Evolutionary conservation across 2,113 vertebrate species (phyloP).

Genomic region (Sinocyclocheilus grahami): DNA sequence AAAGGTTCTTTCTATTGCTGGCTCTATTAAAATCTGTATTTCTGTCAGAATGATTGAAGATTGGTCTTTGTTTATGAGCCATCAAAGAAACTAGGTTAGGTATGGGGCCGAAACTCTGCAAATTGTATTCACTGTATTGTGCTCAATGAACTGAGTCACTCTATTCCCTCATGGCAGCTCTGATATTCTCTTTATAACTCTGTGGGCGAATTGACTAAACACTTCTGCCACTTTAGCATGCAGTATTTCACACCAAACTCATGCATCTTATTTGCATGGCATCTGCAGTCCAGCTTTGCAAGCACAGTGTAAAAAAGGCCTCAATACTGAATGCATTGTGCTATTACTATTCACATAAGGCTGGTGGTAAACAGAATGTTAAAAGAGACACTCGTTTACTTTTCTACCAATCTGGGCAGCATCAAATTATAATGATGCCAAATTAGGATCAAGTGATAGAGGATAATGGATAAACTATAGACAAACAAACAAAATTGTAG

Average conservation of each 20-base stretch:
- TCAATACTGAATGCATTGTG: background rate
- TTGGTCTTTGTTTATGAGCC: conserved; percentile 11
- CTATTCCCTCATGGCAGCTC: conserved; percentile 12
- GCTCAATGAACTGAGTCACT: conserved; percentile 4
- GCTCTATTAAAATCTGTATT: conserved; percentile 45
- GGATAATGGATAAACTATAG: background rate
- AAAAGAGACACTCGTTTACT: background rate
- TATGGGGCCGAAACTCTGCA: conserved; percentile 7
- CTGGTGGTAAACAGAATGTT: background rate
- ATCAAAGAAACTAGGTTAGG: conserved; percentile 33
- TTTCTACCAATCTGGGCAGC: background rate
- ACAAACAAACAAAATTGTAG: background rate
- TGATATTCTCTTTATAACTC: conserved; percentile 22
- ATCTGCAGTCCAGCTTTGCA: background rate
- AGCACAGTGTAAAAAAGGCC: background rate
- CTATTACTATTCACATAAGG: background rate
- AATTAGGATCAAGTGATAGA: background rate
- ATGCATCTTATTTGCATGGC: background rate
- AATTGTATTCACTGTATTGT: conserved; percentile 21
- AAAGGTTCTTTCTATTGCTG: conserved; percentile 22
- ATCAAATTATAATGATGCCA: background rate
- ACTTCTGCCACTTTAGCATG: conserved; percentile 1
- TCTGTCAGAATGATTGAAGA: conserved; percentile 43
- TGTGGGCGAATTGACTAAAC: background rate
- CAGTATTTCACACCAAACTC: background rate